Conservation (phyloP, 2,888 invertebrate species). For the Diachrysia chrysitis region DNA sequence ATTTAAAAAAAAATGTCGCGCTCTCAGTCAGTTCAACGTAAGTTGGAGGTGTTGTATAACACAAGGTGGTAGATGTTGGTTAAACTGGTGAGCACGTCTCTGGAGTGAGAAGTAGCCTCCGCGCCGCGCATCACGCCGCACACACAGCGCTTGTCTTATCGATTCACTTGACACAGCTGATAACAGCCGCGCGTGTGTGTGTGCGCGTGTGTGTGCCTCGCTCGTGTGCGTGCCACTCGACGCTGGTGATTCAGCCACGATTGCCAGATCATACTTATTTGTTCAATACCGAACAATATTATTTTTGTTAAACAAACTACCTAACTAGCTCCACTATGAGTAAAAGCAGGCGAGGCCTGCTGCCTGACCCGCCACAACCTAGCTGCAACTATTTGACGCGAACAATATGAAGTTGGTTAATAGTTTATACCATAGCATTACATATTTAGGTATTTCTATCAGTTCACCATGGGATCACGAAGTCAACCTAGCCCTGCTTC, state of each 20-base stretch:
- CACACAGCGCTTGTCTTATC: slow-evolving; percentile 54
- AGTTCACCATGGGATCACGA: too few species aligned
- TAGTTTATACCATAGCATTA: too few species aligned
- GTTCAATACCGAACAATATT: slow-evolving; percentile 26
- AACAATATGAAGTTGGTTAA: too few species aligned
- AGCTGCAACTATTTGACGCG: too few species aligned
- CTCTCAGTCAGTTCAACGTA: too few species aligned
- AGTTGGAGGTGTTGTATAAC: neutral
- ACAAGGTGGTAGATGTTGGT: neutral
- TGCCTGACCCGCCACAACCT: neutral
- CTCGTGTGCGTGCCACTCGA: slow-evolving; percentile 25
- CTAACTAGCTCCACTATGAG: neutral
- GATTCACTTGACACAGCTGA: slow-evolving; percentile 57
- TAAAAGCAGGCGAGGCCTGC: neutral
- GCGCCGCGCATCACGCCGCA: slow-evolving; percentile 13
- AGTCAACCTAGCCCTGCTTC: too few species aligned
- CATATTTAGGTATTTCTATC: too few species aligned
- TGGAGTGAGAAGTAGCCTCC: slow-evolving; percentile 1
- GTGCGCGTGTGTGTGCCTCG: slow-evolving; percentile 12
- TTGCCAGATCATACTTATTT: slow-evolving; percentile 38
- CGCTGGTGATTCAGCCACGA: slow-evolving; percentile 42
- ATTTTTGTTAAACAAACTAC: slow-evolving; percentile 8
- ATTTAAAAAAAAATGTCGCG: too few species aligned
- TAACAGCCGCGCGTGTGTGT: slow-evolving; percentile 26
- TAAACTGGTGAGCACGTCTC: neutral